Base-by-base conservation (phyloP, 2,797 vertebrate genomes). In the Myripristis jacobus region DNA sequence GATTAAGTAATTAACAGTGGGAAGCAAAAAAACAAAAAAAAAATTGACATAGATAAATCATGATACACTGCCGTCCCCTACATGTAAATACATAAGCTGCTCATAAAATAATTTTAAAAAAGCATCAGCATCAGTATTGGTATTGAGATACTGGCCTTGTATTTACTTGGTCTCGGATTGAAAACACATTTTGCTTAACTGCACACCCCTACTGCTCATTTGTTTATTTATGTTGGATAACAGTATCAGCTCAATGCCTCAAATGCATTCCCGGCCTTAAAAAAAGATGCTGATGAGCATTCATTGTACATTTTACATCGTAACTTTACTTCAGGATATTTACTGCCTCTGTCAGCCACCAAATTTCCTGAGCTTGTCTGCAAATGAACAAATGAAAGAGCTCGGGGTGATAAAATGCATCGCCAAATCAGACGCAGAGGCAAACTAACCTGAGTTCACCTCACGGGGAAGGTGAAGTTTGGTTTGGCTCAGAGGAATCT, bases 401-500 rank as follows among this genome's bases (percentile, higher is more conserved):
- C 21, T 13, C 22, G 13, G 31, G 46, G 31, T 3, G 4, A 44
- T 19, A 43, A 34, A 36, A 8, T 10, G 6, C 34, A 10, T 9
- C 7, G 34, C 34, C 34, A 36, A 36, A 36, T 6, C 34, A 10
- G 34, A 36, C 34, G 7, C 34, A 8, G 10, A 36, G 10, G 34
- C 6, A 36, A 36, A 36, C 34, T 24, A 36, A 52, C 43, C 41
- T 18, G 18, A 46, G 22, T 63, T 55, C 24, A 51, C 70, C 44
- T 79, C 72, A 21, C 2, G 22, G 64, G 61, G 16, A 12, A 64
- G 70, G 51, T n/a, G 6, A 25, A 52, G 16, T 61, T 74, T 24
- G 7, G 15, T 46, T 67, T 0, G n/a, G 34, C 58, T 69, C 12
- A 16, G 59, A 36, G 16, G 48, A 22, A 47, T 62, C 48, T 34